Evolutionary conservation across 2,113 vertebrate species (phyloP).

Genomic region (Acanthisitta chloris): DNA sequence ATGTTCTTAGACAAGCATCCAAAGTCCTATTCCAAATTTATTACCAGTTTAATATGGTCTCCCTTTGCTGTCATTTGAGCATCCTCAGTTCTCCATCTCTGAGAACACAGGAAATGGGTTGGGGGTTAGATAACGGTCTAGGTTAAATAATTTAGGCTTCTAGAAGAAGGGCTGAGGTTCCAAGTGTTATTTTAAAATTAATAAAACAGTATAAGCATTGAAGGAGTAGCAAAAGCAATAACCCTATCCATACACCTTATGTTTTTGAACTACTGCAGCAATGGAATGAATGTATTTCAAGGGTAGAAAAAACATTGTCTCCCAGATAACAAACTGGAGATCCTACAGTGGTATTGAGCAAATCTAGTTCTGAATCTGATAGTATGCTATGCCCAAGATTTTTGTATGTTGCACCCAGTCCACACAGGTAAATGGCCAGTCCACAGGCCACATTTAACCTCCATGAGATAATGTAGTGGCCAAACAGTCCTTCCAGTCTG

Average conservation of each 20-base stretch:
- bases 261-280: background rate
- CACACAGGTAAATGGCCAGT: no score
- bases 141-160: background rate
- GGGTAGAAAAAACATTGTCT: background rate
- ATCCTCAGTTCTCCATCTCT: background rate
- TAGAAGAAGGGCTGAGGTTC: background rate
- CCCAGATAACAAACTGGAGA: background rate
- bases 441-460: background rate
- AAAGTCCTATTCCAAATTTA: background rate
- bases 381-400: background rate
- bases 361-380: background rate
- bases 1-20: background rate
- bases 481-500: background rate
- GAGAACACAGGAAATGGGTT: background rate
- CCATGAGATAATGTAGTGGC: rapidly evolving
- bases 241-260: background rate
- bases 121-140: background rate
- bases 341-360: background rate
- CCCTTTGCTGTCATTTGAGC: background rate
- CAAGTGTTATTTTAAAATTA: background rate
- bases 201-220: background rate
- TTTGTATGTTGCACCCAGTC: rapidly evolving
- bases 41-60: background rate
- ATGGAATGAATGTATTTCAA: background rate
- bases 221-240: background rate